Base-by-base conservation (phyloP, 2,888 invertebrate genomes). In the Plemyria rubiginata region DNA sequence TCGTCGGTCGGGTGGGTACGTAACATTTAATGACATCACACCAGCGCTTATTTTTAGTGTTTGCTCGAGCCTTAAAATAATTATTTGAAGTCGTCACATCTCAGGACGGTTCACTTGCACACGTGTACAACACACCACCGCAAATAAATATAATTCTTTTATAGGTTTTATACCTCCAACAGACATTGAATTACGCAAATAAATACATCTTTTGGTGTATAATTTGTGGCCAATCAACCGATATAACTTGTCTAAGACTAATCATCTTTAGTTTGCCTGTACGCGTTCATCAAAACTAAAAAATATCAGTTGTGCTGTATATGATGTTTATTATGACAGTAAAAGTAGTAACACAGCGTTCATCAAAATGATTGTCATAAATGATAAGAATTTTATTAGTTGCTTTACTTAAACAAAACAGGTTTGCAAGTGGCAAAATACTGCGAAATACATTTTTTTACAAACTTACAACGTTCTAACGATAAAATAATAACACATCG, bases 21-120 rank as follows among this genome's bases (percentile, higher is more conserved):
- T 86, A 88, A 89, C 86, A 86, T 84, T 85, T 86, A 80, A 86
- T 91, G 90, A 91, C 91, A 90, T 91, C 91, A 91, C 89, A 88
- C 79, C 73, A 78, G 73, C 80, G 82, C 84, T 85, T 90, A 90
- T 89, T 86, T 87, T 88, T 87, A 85, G 86, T 79, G 79, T 77
- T 84, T 77, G 85, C 83, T 85, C 84, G 79, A 84, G 80, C 87
- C 87, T 87, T 86, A 84, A 87, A 88, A 88, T 88, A 88, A 88
- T 86, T 85, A 86, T 83, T 79, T 75, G 75, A 75, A 80, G 75
- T 82, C 85, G 82, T 82, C 83, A 82, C 78, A 78, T 77, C 74
- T 73, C 73, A 62, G 77, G 72, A 77, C 79, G 75, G 74, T 80
- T 76, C 79, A 77, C 77, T 74, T 78, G 60, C 74, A 75, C 78